These are phyloP conservation scores for Ranitomeya variabilis DNA, from an alignment of 2,113 vertebrate genomes.

Conservation along the genomic window DNA sequence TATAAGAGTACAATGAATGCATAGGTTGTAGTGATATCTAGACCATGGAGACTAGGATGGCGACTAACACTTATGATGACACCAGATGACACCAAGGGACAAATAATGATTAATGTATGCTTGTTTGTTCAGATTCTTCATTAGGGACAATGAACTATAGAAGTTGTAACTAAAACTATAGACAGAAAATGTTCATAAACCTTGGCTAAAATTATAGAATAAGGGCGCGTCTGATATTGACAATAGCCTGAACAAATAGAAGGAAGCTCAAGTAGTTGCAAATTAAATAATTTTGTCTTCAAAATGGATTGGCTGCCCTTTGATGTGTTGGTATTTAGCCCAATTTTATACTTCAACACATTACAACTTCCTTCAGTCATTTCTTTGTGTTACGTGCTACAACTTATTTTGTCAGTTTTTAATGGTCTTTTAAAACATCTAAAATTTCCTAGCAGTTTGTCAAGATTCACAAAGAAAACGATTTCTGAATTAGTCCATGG, in stretches of 20 bases:
- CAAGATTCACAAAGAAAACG: constrained; percentile 5
- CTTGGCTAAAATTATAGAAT: too few species aligned
- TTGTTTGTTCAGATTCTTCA: too few species aligned
- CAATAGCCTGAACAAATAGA: background rate
- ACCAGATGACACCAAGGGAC: too few species aligned
- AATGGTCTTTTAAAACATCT: background rate
- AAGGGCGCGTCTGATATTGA: background rate
- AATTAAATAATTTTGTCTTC: background rate
- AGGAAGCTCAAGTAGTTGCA: background rate
- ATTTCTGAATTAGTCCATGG: constrained; percentile 9
- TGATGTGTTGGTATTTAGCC: background rate
- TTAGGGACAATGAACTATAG: too few species aligned
- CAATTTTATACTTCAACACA: background rate
- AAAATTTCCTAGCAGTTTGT: background rate
- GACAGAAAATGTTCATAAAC: too few species aligned
- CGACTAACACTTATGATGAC: background rate
- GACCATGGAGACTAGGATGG: background rate
- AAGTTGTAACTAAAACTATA: too few species aligned
- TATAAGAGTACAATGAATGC: background rate
- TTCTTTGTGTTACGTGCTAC: background rate
- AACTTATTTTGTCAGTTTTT: background rate
- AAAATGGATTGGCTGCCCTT: background rate
- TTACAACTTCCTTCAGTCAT: background rate
- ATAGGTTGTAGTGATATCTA: background rate
- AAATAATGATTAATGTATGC: too few species aligned